Percentiles rank a stretch among this genome's conserved stretches.
These are phyloP conservation scores for Frankliniella intonsa DNA, from an alignment of 2,888 invertebrate species.

Conservation along the genomic window DNA sequence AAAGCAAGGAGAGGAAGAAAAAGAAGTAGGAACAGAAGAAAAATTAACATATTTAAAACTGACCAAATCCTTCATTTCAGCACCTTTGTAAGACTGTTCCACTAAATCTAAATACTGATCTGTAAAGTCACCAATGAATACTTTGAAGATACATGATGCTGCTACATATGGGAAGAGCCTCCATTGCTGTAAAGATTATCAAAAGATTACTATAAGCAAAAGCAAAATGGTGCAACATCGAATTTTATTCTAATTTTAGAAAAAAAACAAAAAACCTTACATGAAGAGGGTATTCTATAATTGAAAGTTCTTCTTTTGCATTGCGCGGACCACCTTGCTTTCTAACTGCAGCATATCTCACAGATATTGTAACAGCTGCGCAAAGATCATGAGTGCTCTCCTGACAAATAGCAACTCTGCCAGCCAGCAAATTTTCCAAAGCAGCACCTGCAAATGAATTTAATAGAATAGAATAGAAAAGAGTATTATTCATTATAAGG, in stretches of 20 bases:
- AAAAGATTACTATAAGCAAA: slow-evolving; percentile 25
- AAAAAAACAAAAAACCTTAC: slow-evolving; percentile 46
- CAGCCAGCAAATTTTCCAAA: slow-evolving; percentile 75
- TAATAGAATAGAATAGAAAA: slow-evolving; percentile 29
- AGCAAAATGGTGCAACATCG: slow-evolving; percentile 7
- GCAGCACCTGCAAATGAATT: slow-evolving; percentile 53
- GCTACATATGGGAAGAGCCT: slow-evolving; percentile 72
- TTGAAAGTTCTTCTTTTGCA: slow-evolving; percentile 66
- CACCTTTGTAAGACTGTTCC: slow-evolving; percentile 55
- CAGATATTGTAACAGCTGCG: slow-evolving; percentile 75
- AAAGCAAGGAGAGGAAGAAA: slow-evolving; percentile 26
- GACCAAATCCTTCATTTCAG: slow-evolving; percentile 44
- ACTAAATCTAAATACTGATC: slow-evolving; percentile 63
- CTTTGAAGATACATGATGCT: slow-evolving; percentile 59
- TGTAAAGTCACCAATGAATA: slow-evolving; percentile 62
- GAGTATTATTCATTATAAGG: neutral
- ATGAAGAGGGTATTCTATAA: slow-evolving; percentile 89
- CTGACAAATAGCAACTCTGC: slow-evolving; percentile 71
- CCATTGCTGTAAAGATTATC: slow-evolving; percentile 58
- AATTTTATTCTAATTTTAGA: slow-evolving; percentile 31
- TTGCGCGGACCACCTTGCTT: slow-evolving; percentile 80
- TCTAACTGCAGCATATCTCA: slow-evolving; percentile 80
- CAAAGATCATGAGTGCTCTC: slow-evolving; percentile 51
- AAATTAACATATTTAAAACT: slow-evolving; percentile 27
- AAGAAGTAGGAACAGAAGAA: neutral